Conservation (phyloP, 2,797 vertebrate species). For the Microchirus variegatus region DNA sequence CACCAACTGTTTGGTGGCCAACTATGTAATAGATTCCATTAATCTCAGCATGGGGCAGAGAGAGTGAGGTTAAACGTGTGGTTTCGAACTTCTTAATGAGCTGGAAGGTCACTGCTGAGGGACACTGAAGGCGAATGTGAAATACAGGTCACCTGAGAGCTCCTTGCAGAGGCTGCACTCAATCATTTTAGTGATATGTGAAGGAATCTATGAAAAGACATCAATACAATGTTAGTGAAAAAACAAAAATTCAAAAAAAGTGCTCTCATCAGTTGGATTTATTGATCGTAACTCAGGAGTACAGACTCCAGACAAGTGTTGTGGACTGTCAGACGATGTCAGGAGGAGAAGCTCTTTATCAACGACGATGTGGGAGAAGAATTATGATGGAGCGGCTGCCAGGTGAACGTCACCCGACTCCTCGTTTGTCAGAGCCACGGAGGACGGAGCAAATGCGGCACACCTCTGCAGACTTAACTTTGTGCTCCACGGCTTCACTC, state of each 20-base stretch:
- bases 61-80: constrained; percentile 58
- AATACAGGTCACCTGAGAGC: constrained; percentile 15
- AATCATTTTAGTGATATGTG: neutral
- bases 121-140: constrained; percentile 31
- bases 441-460: constrained; percentile 3
- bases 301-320: neutral
- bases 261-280: constrained; percentile 3
- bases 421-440: constrained; percentile 12
- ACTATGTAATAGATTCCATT: constrained; percentile 68
- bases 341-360: constrained; percentile 20
- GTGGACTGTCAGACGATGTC: neutral
- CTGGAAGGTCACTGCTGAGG: constrained; percentile 50
- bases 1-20: constrained; percentile 49
- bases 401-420: constrained; percentile 34
- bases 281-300: constrained; percentile 11
- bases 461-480: constrained; percentile 5
- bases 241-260: neutral
- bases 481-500: constrained; percentile 10
- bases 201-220: constrained; percentile 10
- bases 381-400: constrained; percentile 30
- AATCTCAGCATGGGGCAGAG: constrained; percentile 55
- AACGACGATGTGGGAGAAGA: constrained; percentile 17
- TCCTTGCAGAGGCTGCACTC: constrained; percentile 1
- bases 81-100: constrained; percentile 71
- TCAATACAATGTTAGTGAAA: constrained; percentile 1